These are phyloP conservation scores for Drosophila leontia DNA, from an alignment of 1,140 invertebrate species.

Conservation along the genomic window DNA sequence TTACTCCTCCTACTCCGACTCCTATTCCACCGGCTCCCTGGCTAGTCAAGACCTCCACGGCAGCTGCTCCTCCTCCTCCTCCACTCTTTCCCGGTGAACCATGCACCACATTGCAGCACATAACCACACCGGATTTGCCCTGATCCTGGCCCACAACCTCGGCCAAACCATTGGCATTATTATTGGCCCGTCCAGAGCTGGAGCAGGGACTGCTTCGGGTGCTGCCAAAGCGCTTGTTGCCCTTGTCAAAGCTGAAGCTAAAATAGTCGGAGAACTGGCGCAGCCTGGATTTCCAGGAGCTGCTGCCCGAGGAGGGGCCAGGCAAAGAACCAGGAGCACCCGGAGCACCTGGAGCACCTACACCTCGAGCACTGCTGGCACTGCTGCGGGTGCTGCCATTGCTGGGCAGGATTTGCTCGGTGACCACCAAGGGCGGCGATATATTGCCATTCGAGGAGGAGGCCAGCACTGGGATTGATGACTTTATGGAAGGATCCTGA, in stretches of 20 bases:
- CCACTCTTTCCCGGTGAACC: slow-evolving; percentile 47
- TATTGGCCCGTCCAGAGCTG: slow-evolving; percentile 53
- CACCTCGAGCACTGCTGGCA: slow-evolving; percentile 19
- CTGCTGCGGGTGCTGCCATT: slow-evolving; percentile 60
- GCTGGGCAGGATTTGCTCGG: slow-evolving; percentile 47
- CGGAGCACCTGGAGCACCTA: neutral
- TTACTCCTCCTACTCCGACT: neutral
- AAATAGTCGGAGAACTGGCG: slow-evolving; percentile 84
- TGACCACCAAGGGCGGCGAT: slow-evolving; percentile 43
- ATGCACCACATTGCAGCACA: slow-evolving; percentile 70
- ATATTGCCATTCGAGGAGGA: slow-evolving; percentile 67
- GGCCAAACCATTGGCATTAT: slow-evolving; percentile 55
- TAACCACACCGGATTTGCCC: slow-evolving; percentile 6
- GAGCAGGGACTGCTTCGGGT: slow-evolving; percentile 74
- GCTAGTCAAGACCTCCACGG: neutral
- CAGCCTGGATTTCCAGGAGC: slow-evolving; percentile 73
- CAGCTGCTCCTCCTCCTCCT: slow-evolving; percentile 5
- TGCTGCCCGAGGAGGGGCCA: slow-evolving; percentile 36
- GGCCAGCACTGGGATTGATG: slow-evolving; percentile 7
- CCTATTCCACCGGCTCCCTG: neutral
- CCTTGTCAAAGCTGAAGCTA: slow-evolving; percentile 82
- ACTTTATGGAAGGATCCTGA: neutral
- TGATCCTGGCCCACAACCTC: slow-evolving; percentile 18
- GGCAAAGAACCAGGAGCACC: slow-evolving; percentile 13
- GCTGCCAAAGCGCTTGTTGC: slow-evolving; percentile 80